A percentile compares a stretch with the other conserved stretches of the same genome.
Conservation (phyloP, 2,797 vertebrate genomes). For the Hypotaenidia okinawae region DNA sequence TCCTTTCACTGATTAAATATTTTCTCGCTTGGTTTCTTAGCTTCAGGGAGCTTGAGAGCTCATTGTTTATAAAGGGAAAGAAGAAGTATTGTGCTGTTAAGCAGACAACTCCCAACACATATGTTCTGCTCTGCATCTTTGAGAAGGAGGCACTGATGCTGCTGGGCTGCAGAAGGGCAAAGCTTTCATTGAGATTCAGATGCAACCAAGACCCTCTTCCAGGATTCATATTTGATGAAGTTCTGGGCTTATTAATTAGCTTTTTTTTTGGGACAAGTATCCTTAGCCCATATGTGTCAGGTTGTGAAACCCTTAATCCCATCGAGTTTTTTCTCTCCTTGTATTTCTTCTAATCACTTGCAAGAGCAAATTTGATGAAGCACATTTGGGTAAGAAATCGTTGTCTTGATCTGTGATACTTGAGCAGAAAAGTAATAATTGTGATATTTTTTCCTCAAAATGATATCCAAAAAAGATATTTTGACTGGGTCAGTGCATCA, state of each 20-base stretch:
- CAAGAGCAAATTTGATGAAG: neutral
- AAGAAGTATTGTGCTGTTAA: neutral
- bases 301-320: neutral
- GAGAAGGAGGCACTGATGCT: neutral
- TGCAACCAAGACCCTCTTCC: neutral
- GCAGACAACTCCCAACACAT: neutral
- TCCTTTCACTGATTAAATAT: conserved; percentile 39
- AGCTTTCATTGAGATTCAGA: neutral
- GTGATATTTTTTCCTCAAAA: neutral
- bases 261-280: neutral
- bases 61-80: conserved; percentile 15
- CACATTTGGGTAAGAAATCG: neutral
- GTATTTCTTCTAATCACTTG: neutral
- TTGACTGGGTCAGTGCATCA: neutral
- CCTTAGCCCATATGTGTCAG: neutral
- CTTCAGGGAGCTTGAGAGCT: conserved; percentile 45
- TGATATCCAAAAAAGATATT: neutral
- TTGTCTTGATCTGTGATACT: neutral
- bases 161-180: neutral
- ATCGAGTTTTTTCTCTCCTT: neutral
- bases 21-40: conserved; percentile 1
- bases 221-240: neutral
- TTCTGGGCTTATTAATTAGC: neutral
- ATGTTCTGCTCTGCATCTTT: neutral
- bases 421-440: neutral